A percentile compares a stretch with the other conserved stretches of the same genome.
Evolutionary conservation across 1,140 invertebrate species (phyloP).

Genomic region (Drusus annulatus): DNA sequence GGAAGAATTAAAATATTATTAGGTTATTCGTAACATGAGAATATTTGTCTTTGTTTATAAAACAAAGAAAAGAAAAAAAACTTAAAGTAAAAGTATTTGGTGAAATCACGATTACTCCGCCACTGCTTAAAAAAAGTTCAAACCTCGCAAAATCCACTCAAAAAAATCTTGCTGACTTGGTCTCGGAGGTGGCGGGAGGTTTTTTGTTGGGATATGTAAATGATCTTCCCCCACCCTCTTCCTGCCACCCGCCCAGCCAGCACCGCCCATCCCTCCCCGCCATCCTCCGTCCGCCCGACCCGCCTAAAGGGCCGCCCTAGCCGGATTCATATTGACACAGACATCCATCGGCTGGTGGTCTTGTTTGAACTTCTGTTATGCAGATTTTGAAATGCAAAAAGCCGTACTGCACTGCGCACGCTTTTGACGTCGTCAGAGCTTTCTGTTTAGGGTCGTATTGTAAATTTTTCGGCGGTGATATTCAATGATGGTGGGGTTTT

Average conservation of each 20-base stretch:
- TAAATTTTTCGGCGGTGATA: no score
- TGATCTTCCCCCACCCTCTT: constrained; percentile 43
- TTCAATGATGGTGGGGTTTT: no score
- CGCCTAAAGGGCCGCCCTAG: constrained; percentile 20
- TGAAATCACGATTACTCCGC: background rate
- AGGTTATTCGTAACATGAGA: no score
- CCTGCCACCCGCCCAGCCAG: background rate
- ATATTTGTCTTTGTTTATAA: no score
- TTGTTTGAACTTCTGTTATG: constrained; percentile 49
- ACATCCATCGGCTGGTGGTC: constrained; percentile 44
- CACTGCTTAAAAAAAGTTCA: constrained; percentile 20
- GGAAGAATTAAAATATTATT: no score
- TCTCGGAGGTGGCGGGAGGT: constrained; percentile 52
- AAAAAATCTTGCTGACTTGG: constrained; percentile 65
- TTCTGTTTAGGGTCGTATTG: no score
- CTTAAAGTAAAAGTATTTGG: no score
- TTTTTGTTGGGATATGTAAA: constrained; percentile 67
- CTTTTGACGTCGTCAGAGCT: background rate
- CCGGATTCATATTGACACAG: constrained; percentile 52
- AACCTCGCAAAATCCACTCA: constrained; percentile 60
- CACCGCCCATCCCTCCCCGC: background rate
- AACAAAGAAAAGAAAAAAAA: no score
- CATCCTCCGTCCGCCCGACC: background rate
- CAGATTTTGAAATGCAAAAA: constrained; percentile 50
- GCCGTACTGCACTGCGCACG: constrained; percentile 15